Conservation (phyloP, 2,113 vertebrate species). For the Cranoglanis bouderius region DNA sequence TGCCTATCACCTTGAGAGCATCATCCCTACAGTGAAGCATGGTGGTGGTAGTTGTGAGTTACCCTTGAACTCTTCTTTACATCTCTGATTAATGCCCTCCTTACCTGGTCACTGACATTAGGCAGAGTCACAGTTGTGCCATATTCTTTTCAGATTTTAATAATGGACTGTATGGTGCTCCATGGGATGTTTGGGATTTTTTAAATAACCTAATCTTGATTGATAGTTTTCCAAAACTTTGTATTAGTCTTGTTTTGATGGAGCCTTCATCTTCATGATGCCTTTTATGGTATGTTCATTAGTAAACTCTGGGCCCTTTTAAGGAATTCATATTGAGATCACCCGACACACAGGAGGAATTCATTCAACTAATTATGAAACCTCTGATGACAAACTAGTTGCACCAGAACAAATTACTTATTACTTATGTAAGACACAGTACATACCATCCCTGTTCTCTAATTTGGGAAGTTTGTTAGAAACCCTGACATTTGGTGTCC, state of each 20-base stretch:
- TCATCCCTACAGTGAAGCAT: background rate
- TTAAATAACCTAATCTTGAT: too few relatives aligned
- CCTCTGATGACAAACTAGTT: background rate
- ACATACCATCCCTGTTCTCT: background rate
- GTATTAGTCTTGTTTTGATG: too few relatives aligned
- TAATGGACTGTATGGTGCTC: background rate
- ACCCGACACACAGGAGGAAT: background rate
- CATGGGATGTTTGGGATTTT: background rate
- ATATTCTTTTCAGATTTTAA: background rate
- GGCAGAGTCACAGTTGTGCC: background rate
- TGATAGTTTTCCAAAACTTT: too few relatives aligned
- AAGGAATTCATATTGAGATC: background rate
- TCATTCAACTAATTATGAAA: background rate
- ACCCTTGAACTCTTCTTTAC: background rate
- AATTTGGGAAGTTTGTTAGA: background rate
- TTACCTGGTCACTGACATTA: too few relatives aligned
- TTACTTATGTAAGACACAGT: too few relatives aligned
- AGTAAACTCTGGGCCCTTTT: background rate
- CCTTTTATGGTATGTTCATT: background rate
- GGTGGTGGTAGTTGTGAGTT: background rate
- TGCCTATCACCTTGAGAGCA: background rate
- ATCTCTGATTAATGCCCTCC: too few relatives aligned
- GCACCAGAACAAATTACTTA: background rate
- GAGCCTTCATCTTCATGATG: too few relatives aligned
- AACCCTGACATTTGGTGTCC: slow-evolving; percentile 1